Evolutionary conservation across 1,140 invertebrate species (phyloP).

Genomic region (Drosophila kepulauana): DNA sequence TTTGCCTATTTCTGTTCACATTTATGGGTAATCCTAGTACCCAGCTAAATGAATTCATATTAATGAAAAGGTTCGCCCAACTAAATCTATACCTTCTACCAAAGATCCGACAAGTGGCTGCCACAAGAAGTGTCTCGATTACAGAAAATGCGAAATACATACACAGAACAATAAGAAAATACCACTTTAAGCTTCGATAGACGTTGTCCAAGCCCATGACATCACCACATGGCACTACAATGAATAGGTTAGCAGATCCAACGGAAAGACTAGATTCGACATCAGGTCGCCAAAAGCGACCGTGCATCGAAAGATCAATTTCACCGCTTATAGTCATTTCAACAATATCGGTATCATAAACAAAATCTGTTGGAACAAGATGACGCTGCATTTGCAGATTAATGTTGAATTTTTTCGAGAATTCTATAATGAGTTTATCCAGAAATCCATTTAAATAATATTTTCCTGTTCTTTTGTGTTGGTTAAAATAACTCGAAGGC

Average conservation of each 20-base stretch:
- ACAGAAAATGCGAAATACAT: slow-evolving; percentile 28
- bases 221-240: slow-evolving; percentile 36
- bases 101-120: slow-evolving; percentile 4
- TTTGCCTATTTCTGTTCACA: not conserved
- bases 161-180: slow-evolving; percentile 3
- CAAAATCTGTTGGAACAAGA: not conserved
- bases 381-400: not conserved
- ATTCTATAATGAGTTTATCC: not conserved
- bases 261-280: not conserved
- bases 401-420: slow-evolving; percentile 14
- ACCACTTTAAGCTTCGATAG: not conserved
- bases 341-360: not conserved
- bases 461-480: not conserved
- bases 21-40: slow-evolving; percentile 35
- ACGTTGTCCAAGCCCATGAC: slow-evolving; percentile 10
- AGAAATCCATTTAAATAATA: not conserved
- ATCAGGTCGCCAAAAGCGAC: not conserved
- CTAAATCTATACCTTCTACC: not conserved
- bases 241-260: not conserved
- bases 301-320: slow-evolving; percentile 12
- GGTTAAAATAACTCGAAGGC: not conserved
- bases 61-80: slow-evolving; percentile 14
- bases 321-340: not conserved
- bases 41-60: slow-evolving; percentile 37
- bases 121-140: slow-evolving; percentile 23